A percentile compares a stretch with the other conserved stretches of the same genome.
Evolutionary conservation across 2,888 invertebrate species (phyloP).

Genomic region (Drosophila aldrichi): DNA sequence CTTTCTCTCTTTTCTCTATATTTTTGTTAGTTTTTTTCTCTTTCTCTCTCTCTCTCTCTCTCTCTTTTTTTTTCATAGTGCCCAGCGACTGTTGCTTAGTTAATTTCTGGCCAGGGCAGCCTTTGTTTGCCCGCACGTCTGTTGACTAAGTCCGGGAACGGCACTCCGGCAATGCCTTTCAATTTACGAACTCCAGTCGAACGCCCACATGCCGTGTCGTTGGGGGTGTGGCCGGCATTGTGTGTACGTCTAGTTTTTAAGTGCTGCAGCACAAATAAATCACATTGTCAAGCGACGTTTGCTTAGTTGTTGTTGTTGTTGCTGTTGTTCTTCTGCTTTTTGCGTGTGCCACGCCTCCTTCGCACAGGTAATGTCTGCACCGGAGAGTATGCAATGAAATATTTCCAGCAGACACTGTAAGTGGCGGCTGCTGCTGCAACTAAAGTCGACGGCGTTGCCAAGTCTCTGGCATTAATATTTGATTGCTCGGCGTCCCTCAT

Average conservation of each 20-base stretch:
- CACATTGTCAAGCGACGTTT: slow-evolving; percentile 56
- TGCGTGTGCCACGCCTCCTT: neutral
- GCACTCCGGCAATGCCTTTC: slow-evolving; percentile 49
- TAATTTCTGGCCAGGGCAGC: slow-evolving; percentile 58
- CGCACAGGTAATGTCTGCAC: slow-evolving; percentile 62
- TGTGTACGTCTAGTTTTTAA: slow-evolving; percentile 76
- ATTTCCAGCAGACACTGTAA: slow-evolving; percentile 53
- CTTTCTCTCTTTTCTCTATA: neutral
- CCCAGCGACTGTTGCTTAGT: slow-evolving; percentile 64
- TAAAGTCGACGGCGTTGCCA: slow-evolving; percentile 25
- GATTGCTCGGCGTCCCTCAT: slow-evolving; percentile 53
- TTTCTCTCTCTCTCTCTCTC: neutral
- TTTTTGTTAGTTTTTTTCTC: neutral
- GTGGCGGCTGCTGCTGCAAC: slow-evolving; percentile 48
- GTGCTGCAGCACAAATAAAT: slow-evolving; percentile 74
- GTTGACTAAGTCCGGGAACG: slow-evolving; percentile 58
- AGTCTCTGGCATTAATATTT: slow-evolving; percentile 39
- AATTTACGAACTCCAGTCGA: slow-evolving; percentile 43
- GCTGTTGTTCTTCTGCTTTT: slow-evolving; percentile 17
- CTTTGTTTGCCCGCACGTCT: slow-evolving; percentile 58
- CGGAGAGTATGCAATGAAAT: slow-evolving; percentile 66
- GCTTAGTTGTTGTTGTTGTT: slow-evolving; percentile 1
- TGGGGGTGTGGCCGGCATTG: slow-evolving; percentile 60
- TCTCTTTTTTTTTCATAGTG: slow-evolving; percentile 10
- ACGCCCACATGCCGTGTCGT: slow-evolving; percentile 18